Conservation (phyloP, 2,888 invertebrate genomes). For the Aphidoletes aphidimyza region DNA sequence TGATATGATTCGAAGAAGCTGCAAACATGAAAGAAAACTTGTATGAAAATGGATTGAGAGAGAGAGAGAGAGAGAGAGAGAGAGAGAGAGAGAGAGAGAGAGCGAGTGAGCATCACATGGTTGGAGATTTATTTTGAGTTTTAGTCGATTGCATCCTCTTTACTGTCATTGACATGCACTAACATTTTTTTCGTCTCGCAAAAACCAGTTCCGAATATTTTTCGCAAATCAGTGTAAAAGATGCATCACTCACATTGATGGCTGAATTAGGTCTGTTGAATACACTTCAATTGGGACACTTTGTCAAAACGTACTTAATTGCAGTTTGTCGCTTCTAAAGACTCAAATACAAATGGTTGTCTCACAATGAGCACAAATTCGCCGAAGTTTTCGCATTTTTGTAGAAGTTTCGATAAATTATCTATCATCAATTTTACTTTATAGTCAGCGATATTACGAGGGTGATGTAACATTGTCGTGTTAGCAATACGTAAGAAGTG, state of each 20-base stretch:
- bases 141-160: neutral
- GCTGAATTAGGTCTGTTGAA: too few species aligned
- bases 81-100: too few species aligned
- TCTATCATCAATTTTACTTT: conserved; percentile 32
- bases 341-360: conserved; percentile 22
- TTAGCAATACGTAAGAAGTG: neutral
- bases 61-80: too few species aligned
- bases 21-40: neutral
- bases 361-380: neutral
- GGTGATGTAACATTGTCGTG: too few species aligned
- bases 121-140: conserved; percentile 10
- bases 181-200: neutral
- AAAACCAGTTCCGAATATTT: neutral
- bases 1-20: conserved; percentile 27
- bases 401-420: neutral
- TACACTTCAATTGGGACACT: neutral
- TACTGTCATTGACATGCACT: neutral
- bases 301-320: conserved; percentile 30
- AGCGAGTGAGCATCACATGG: neutral
- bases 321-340: neutral
- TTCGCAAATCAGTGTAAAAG: too few species aligned
- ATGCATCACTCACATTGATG: too few species aligned
- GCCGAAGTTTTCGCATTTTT: neutral
- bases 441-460: neutral
- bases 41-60: neutral